Evolutionary conservation across 2,797 vertebrate species (phyloP), one percentile per base, ranked within the genome.

Genomic region (Sus cebifrons): DNA sequence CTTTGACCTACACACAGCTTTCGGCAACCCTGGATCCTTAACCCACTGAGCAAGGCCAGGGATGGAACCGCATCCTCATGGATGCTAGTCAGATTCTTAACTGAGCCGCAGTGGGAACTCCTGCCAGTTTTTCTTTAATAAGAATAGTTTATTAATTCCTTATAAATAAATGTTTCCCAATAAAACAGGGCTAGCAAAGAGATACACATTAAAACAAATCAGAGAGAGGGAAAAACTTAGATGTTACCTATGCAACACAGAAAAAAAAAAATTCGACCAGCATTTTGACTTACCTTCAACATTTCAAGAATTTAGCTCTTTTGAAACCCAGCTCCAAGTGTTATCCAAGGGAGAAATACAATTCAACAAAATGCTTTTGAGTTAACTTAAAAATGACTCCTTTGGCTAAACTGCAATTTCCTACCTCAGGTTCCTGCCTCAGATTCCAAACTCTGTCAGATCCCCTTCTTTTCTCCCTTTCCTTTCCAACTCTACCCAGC

Each of bases 81-180:
- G 44, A 49, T 49, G 9, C 44, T 49, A 49, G 44, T 49, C 44
- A 49, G 44, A 5, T 10, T 49, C 44, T 49, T 49, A 49, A 49
- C 44, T 49, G 44, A 49, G 44, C 44, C 44, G 9, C 44, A 49
- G 1, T 49, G 44, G 44, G 44, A 49, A 49, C 44, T 49, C 44
- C 44, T 10, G 32, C 56, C 20, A 89, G 25, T 2, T 68, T 96
- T 94, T 60, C 74, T 58, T 70, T 83, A 82, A 73, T 84, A 84
- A 71, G 58, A 83, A 78, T 65, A 83, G 11, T 21, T 96, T 82
- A 84, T 75, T 87, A 65, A 94, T 75, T 58, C 12, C 65, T 89
- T 56, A 71, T 52, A 86, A 91, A 62, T 71, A 91, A 92, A 68
- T 60, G 1, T 56, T 58, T 73, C 44, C 70, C 96, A 74, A 65